A percentile compares a stretch with the other conserved stretches of the same genome.
Conservation (phyloP, 2,888 invertebrate genomes). For the Bombyx huttoni region DNA sequence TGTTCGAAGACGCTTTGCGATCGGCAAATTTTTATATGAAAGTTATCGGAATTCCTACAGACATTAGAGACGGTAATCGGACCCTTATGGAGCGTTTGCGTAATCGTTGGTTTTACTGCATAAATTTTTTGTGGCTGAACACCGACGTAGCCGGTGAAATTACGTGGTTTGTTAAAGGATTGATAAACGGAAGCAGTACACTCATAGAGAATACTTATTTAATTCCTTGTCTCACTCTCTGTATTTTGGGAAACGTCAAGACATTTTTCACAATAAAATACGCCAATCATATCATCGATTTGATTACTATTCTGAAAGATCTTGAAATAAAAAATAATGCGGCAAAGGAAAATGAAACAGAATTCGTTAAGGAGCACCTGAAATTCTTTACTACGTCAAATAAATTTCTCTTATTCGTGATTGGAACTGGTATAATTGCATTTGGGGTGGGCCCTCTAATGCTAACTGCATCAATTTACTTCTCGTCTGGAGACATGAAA, state of each 20-base stretch:
- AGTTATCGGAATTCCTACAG: constrained; percentile 17
- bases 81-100: constrained; percentile 12
- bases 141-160: constrained; percentile 12
- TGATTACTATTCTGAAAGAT: constrained; percentile 8
- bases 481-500: constrained; percentile 18
- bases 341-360: constrained; percentile 3
- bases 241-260: constrained; percentile 23
- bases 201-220: constrained; percentile 22
- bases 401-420: neutral
- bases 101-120: constrained; percentile 15
- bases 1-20: constrained; percentile 18
- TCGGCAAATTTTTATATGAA: constrained; percentile 14
- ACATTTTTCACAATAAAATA: constrained; percentile 20
- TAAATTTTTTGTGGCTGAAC: constrained; percentile 14
- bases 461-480: constrained; percentile 17
- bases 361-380: constrained; percentile 2
- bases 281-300: constrained; percentile 16
- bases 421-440: constrained; percentile 7
- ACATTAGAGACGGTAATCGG: constrained; percentile 14
- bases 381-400: neutral
- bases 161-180: constrained; percentile 15
- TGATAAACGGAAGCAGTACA: constrained; percentile 9
- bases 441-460: constrained; percentile 23
- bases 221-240: constrained; percentile 23
- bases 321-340: neutral